Conservation (phyloP, 2,888 invertebrate genomes). For the Exocentrus adspersus region DNA sequence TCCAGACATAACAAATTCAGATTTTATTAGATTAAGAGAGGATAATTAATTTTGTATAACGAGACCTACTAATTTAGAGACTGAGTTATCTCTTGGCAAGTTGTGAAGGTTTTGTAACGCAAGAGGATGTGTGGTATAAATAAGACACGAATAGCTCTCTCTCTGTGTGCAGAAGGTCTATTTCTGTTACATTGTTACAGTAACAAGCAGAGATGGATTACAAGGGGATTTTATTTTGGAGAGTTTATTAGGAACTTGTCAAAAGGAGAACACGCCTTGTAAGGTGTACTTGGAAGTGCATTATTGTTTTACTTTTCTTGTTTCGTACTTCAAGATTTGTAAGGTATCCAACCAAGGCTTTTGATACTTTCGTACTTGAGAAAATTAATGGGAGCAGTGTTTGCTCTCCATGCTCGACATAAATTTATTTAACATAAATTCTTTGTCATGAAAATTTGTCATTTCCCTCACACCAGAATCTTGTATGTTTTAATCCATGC, state of each 20-base stretch:
- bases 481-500: no score
- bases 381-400: no score
- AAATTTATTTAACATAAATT: no score
- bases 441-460: no score
- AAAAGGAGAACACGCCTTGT: background rate
- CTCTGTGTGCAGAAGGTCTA: background rate
- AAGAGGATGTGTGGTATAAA: background rate
- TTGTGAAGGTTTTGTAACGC: slow-evolving; percentile 1
- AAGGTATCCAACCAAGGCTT: no score
- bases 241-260: background rate
- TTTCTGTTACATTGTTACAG: background rate
- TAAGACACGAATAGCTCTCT: slow-evolving; percentile 10
- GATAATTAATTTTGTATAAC: slow-evolving; percentile 23
- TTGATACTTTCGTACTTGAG: no score
- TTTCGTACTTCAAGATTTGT: no score
- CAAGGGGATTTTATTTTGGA: background rate
- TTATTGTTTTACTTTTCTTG: no score
- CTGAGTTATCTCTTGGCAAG: slow-evolving; percentile 12
- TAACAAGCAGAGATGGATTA: background rate
- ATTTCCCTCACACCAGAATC: no score
- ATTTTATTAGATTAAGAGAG: slow-evolving; percentile 20
- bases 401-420: no score
- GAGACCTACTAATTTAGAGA: slow-evolving; percentile 6
- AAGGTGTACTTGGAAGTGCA: no score
- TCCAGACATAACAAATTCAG: slow-evolving; percentile 22